Conservation (phyloP, 2,797 vertebrate genomes). For the Muraenolepis orangiensis region DNA sequence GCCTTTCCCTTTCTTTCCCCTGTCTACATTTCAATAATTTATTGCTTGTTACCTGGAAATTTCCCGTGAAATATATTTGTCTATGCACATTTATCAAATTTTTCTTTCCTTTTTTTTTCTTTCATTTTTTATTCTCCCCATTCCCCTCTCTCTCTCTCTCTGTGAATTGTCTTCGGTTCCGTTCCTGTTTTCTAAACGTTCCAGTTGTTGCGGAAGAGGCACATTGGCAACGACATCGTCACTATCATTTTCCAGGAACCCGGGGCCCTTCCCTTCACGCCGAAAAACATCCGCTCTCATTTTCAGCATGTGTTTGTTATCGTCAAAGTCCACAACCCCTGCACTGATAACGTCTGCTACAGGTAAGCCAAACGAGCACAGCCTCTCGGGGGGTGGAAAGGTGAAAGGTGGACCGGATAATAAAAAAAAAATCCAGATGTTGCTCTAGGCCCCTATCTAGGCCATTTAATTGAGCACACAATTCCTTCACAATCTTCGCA, state of each 20-base stretch:
- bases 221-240: conserved; percentile 98
- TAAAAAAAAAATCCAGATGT: background rate
- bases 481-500: background rate
- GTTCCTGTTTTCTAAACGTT: conserved; percentile 26
- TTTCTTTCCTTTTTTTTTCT: background rate
- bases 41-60: background rate
- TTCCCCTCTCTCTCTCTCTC: background rate
- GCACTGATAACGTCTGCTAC: conserved; percentile 95
- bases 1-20: background rate
- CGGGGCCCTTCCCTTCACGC: conserved; percentile 94
- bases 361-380: conserved; percentile 76
- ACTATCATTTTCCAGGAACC: conserved; percentile 99
- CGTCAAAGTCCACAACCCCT: conserved; percentile 94
- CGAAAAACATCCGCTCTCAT: conserved; percentile 96
- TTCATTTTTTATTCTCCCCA: background rate
- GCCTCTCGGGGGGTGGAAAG: background rate
- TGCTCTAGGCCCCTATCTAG: background rate
- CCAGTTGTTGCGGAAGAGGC: conserved; percentile 94
- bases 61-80: background rate
- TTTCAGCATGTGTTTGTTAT: conserved; percentile 98
- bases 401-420: background rate
- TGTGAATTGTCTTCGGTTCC: conserved; percentile 9
- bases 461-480: conserved; percentile 19
- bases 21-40: background rate
- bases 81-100: background rate